phyloP scores from a whole-genome alignment of 2,888 invertebrate species.

The Coleophora deauratella region DNA sequence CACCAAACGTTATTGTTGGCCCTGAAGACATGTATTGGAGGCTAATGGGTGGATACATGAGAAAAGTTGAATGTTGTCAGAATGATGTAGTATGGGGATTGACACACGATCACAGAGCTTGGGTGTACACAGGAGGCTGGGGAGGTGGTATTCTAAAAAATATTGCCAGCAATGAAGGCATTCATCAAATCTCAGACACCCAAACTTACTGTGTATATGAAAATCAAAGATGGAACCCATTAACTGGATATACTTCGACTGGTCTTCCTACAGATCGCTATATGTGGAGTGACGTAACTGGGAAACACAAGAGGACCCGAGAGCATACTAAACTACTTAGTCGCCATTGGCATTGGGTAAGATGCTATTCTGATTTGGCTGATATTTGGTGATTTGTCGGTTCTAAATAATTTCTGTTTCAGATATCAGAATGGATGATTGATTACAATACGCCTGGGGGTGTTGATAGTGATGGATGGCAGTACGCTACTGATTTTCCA shows the following conservation, averaged over 20 bases:
- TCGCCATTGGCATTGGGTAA: slow-evolving; percentile 92
- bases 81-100: slow-evolving; percentile 93
- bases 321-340: slow-evolving; percentile 90
- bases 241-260: slow-evolving; percentile 90
- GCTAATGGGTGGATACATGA: slow-evolving; percentile 90
- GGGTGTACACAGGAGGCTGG: slow-evolving; percentile 93
- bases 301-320: slow-evolving; percentile 86
- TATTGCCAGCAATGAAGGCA: slow-evolving; percentile 56
- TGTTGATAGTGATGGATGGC: slow-evolving; percentile 94
- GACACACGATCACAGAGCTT: slow-evolving; percentile 90
- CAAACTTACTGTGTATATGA: slow-evolving; percentile 93
- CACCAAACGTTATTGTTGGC: slow-evolving; percentile 78
- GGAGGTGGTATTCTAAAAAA: slow-evolving; percentile 87
- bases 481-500: slow-evolving; percentile 95
- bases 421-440: slow-evolving; percentile 93
- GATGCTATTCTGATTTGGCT: background rate
- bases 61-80: slow-evolving; percentile 82
- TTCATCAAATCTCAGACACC: slow-evolving; percentile 85
- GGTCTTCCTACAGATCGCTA: slow-evolving; percentile 90
- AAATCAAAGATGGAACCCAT: slow-evolving; percentile 95
- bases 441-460: slow-evolving; percentile 93
- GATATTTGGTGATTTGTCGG: background rate
- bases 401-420: slow-evolving; percentile 3
- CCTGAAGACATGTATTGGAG: slow-evolving; percentile 88
- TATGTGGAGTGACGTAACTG: slow-evolving; percentile 94